phyloP scores from a whole-genome alignment of 2,113 vertebrate genomes.

The Thamnaconus septentrionalis region DNA sequence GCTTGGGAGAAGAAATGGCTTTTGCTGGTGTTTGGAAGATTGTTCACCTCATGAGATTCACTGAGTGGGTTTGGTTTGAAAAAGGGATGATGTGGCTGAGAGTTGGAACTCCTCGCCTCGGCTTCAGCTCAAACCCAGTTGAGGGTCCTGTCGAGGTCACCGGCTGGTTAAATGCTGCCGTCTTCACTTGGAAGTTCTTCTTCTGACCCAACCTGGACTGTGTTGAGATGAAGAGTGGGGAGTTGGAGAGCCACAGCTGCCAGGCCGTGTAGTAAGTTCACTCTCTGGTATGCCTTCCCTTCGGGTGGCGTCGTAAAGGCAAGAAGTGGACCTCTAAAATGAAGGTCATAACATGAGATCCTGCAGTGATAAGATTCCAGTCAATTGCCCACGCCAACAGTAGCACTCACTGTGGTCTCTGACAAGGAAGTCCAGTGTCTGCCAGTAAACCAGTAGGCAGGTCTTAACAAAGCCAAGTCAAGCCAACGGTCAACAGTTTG shows the following conservation, averaged over 20 bases:
- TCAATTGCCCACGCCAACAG: slow-evolving; percentile 12
- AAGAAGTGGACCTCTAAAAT: slow-evolving; percentile 49
- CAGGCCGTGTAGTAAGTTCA: slow-evolving; percentile 40
- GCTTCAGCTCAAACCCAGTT: slow-evolving; percentile 18
- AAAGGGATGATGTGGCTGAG: slow-evolving; percentile 6
- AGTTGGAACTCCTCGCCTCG: slow-evolving; percentile 14
- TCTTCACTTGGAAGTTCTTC: slow-evolving; percentile 19
- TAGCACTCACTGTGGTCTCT: slow-evolving; percentile 5
- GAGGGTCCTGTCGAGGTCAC: slow-evolving; percentile 19
- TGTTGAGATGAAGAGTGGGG: slow-evolving; percentile 43
- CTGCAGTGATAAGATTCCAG: slow-evolving; percentile 45
- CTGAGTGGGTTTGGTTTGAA: slow-evolving; percentile 16
- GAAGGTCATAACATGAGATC: slow-evolving; percentile 49
- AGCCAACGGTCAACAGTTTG: too few species aligned
- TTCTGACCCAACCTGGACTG: slow-evolving; percentile 33
- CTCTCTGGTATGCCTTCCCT: slow-evolving; percentile 21
- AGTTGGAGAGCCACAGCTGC: slow-evolving; percentile 29
- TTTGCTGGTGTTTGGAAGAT: slow-evolving; percentile 1
- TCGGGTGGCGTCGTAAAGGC: slow-evolving; percentile 44
- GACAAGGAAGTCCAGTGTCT: slow-evolving; percentile 18
- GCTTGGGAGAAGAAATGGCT: slow-evolving; percentile 27
- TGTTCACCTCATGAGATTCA: not conserved
- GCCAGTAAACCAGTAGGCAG: slow-evolving; percentile 2
- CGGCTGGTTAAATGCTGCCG: slow-evolving; percentile 21
- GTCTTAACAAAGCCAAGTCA: slow-evolving; percentile 12